Conservation (phyloP, 2,888 invertebrate genomes). For the Cabera pusaria region DNA sequence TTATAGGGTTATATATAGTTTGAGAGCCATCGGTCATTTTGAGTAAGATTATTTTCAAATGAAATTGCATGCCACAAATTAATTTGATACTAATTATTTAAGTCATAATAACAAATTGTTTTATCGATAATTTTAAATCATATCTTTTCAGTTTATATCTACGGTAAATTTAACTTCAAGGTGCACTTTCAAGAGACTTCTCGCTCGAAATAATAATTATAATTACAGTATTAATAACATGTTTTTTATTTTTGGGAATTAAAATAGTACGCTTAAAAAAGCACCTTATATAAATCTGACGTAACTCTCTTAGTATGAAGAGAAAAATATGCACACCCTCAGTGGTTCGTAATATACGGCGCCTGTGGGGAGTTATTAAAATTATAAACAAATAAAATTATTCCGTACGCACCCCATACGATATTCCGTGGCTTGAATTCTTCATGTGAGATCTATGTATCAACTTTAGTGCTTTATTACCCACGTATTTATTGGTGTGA, state of each 20-base stretch:
- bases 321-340: conserved; percentile 76
- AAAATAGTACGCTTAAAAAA: background rate
- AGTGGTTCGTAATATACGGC: conserved; percentile 46
- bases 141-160: no score
- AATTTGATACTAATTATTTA: no score
- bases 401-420: conserved; percentile 62
- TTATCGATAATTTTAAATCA: no score
- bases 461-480: conserved; percentile 24
- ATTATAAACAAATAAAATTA: conserved; percentile 82
- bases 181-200: no score
- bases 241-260: background rate
- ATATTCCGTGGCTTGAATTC: conserved; percentile 57
- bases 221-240: no score
- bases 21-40: conserved; percentile 5
- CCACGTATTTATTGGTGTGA: conserved; percentile 11
- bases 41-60: no score
- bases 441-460: conserved; percentile 44
- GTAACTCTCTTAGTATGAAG: conserved; percentile 32
- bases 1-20: conserved; percentile 45
- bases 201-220: no score
- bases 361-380: conserved; percentile 75
- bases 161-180: no score
- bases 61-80: no score
- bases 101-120: no score
- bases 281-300: background rate